Evolutionary conservation across 1,140 invertebrate species (phyloP).

Genomic region (Apis mellifera): DNA sequence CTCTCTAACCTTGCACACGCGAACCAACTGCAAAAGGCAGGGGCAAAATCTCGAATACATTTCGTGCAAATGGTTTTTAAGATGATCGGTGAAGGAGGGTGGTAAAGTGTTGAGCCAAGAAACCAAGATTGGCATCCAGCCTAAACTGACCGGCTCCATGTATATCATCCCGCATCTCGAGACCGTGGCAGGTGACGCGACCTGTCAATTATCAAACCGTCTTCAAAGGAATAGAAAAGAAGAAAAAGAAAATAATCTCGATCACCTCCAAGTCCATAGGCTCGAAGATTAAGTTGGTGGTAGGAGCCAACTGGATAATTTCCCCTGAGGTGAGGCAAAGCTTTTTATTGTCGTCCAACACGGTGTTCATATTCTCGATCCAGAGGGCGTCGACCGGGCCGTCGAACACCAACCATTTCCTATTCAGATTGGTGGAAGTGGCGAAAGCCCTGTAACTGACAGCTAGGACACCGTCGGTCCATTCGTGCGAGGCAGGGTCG

Average conservation of each 20-base stretch:
- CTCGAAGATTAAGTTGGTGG: conserved; percentile 97
- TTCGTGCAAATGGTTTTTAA: conserved; percentile 85
- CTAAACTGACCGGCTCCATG: conserved; percentile 93
- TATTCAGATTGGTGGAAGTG: conserved; percentile 85
- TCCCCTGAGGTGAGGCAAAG: conserved; percentile 95
- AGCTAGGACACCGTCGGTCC: conserved; percentile 97
- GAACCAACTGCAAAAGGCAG: conserved; percentile 86
- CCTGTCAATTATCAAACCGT: conserved; percentile 72
- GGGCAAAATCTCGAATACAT: conserved; percentile 92
- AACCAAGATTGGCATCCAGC: conserved; percentile 92
- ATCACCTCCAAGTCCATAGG: conserved; percentile 93
- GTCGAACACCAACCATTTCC: conserved; percentile 98
- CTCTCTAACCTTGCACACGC: conserved; percentile 83
- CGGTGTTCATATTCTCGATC: conserved; percentile 99
- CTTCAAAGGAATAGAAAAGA: no score
- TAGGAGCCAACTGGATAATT: conserved; percentile 95
- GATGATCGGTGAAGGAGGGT: conserved; percentile 84
- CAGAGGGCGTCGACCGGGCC: conserved; percentile 97
- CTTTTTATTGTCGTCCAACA: conserved; percentile 98
- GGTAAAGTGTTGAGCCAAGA: conserved; percentile 95
- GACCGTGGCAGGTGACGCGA: conserved; percentile 93
- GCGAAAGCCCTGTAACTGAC: conserved; percentile 95
- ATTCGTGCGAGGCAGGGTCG: conserved; percentile 96
- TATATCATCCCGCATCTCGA: conserved; percentile 99
- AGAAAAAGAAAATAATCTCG: no score